A percentile compares a stretch with the other conserved stretches of the same genome.
phyloP scores from a whole-genome alignment of 64 coral and sea anemone species.

The Acropora tenuis region DNA sequence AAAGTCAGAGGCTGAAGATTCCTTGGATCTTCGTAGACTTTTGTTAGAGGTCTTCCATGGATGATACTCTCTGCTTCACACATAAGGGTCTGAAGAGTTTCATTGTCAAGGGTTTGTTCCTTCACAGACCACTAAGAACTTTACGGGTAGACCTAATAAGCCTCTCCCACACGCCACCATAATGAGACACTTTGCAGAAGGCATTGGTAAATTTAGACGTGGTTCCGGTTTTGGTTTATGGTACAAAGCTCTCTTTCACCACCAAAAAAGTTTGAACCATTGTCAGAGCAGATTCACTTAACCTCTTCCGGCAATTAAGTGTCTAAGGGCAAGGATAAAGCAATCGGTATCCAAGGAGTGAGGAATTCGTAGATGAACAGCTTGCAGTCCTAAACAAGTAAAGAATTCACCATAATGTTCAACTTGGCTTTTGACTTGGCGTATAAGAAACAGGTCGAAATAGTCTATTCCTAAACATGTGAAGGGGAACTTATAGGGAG shows the following conservation, averaged over 20 bases:
- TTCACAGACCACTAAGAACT: background rate
- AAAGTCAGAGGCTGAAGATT: no score
- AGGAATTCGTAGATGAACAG: background rate
- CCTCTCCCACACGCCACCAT: constrained; percentile 7
- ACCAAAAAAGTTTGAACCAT: background rate
- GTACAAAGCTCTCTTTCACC: no score
- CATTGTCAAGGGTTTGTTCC: constrained; percentile 12
- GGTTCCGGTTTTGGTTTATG: no score
- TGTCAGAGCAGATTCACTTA: background rate
- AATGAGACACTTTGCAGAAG: constrained; percentile 47
- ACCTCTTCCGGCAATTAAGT: background rate
- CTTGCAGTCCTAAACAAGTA: background rate
- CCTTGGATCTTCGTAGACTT: no score
- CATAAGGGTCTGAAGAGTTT: background rate
- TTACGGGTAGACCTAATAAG: background rate
- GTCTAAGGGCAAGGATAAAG: background rate
- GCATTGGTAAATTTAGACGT: constrained; percentile 15
- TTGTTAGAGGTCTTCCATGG: no score
- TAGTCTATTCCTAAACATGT: background rate
- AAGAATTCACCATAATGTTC: background rate
- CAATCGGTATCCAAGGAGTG: constrained; percentile 1
- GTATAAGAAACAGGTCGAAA: background rate
- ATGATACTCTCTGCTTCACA: no score
- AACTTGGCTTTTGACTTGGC: background rate
- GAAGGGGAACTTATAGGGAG: background rate